Evolutionary conservation across 2,113 vertebrate species (phyloP).

Genomic region (Phalacrocorax carbo): DNA sequence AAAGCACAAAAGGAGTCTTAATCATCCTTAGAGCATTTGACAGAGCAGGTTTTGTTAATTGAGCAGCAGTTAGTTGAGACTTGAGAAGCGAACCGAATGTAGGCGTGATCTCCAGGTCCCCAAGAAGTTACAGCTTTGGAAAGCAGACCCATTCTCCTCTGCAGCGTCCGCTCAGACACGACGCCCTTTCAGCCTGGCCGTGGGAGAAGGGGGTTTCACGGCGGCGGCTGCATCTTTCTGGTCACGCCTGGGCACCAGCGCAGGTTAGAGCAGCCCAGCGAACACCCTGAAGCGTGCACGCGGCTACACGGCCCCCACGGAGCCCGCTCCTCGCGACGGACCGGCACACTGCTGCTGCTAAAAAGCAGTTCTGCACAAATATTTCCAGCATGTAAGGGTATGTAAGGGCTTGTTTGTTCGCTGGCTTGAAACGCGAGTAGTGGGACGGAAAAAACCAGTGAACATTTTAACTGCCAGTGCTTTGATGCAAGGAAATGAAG

Average conservation of each 20-base stretch:
- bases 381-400: rapidly evolving
- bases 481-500: background rate
- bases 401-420: background rate
- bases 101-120: rapidly evolving
- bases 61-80: background rate
- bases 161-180: rapidly evolving
- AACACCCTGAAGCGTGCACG: rapidly evolving
- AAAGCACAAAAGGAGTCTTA: background rate
- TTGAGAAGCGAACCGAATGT: background rate
- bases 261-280: background rate
- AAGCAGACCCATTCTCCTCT: background rate
- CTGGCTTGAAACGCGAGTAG: rapidly evolving
- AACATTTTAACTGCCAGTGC: background rate
- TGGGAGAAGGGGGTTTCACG: background rate
- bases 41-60: background rate
- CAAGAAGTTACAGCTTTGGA: background rate
- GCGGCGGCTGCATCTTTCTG: background rate
- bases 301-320: too few relatives aligned
- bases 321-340: rapidly evolving
- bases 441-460: rapidly evolving
- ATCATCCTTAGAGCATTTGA: background rate
- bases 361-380: too few relatives aligned
- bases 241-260: rapidly evolving
- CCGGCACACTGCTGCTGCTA: background rate
- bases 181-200: too few relatives aligned